phyloP scores from a whole-genome alignment of 2,888 invertebrate genomes.

The Hirtodrosophila confusa region DNA sequence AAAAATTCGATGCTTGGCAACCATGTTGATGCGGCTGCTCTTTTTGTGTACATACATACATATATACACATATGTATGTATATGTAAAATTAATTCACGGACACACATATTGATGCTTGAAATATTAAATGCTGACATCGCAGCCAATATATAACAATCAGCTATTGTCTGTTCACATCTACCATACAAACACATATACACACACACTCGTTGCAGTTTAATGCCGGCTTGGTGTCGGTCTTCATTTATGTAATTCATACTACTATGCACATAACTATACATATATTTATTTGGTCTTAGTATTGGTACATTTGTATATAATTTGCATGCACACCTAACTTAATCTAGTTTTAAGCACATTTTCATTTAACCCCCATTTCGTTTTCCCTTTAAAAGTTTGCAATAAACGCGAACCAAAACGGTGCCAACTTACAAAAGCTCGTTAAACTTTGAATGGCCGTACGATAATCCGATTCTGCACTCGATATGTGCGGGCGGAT shows the following conservation, averaged over 20 bases:
- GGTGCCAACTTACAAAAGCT: not conserved
- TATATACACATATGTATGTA: not conserved
- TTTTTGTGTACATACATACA: slow-evolving; percentile 2
- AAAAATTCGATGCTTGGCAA: slow-evolving; percentile 28
- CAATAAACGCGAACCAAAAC: not conserved
- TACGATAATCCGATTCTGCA: not conserved
- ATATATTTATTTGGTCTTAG: no score
- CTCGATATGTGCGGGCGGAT: slow-evolving; percentile 8
- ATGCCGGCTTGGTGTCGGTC: slow-evolving; percentile 4
- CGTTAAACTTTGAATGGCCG: slow-evolving; percentile 8
- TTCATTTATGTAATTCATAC: not conserved
- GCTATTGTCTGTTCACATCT: no score
- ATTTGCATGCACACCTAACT: slow-evolving; percentile 5
- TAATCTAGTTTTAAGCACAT: slow-evolving; percentile 13
- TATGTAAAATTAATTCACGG: no score
- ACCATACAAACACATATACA: not conserved
- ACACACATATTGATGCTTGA: not conserved
- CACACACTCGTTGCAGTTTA: not conserved
- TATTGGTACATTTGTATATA: not conserved
- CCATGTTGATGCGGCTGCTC: slow-evolving; percentile 11
- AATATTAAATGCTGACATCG: not conserved
- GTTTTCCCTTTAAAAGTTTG: not conserved
- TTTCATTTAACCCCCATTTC: slow-evolving; percentile 10
- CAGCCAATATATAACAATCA: no score
- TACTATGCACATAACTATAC: no score